Evolutionary conservation across 2,113 vertebrate genomes (phyloP), one percentile per base, ranked within the genome.

Genomic region (Chroicocephalus ridibundus): DNA sequence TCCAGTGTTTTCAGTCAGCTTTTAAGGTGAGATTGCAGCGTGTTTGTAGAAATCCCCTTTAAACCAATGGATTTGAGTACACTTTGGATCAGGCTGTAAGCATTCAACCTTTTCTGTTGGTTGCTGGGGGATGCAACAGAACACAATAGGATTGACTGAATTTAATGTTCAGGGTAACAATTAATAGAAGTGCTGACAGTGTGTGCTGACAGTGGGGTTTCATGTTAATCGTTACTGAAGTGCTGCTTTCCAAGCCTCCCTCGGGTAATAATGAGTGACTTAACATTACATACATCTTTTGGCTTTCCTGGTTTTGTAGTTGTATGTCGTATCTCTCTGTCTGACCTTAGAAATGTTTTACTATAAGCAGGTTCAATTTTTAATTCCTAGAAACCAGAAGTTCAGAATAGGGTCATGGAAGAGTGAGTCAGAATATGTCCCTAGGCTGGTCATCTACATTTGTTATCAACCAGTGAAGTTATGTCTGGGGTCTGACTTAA

Each of bases 111-210:
- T 92, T 93, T 83, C 17, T 86, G 47, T 75, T 88, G 64, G 32
- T 82, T 96, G 57, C 91, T 71, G 72, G 4, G 21, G 74, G 81
- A 86, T 93, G 69, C n/a, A 78, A 27, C 55, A 52, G 60, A 86
- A 89, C 65, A 94, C 95, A 94, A 81, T 92, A 96, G 92, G 69
- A 87, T 72, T 91, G 85, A 86, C 78, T 95, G 87, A 72, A 82
- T 90, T 90, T 94, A 88, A 77, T 62, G 78, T 93, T 90, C 94
- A 77, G 82, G 96, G 96, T 96, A 96, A 96, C 96, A 96, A 93
- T 96, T 97, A 96, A 96, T 94, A 93, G 94, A 93, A 96, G 52
- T 34, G 66, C 86, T 94, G 64, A 44, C 70, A 71, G 8, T 81
- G 44, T 91, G 44, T 94, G 83, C 94, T 89, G 94, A 87, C 94